These are phyloP conservation scores for Etia nguti DNA, from an alignment of 2,113 vertebrate species.

Conservation along the genomic window DNA sequence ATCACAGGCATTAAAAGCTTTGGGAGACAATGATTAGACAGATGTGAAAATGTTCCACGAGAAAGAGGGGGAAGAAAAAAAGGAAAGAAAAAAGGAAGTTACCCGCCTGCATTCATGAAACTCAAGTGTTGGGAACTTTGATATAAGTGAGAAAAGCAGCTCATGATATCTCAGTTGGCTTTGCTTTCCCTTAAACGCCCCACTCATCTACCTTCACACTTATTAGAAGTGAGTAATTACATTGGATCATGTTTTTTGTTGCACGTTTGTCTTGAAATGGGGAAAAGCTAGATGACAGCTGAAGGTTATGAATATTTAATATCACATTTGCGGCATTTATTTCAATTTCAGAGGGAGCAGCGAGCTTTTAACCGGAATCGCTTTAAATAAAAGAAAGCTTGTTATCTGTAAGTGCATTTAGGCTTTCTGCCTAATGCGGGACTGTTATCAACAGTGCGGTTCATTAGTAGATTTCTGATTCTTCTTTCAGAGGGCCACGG, in stretches of 20 bases:
- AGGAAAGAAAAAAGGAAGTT: neutral
- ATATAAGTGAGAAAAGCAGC: neutral
- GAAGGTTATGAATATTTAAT: slow-evolving; percentile 42
- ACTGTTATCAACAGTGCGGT: slow-evolving; percentile 12
- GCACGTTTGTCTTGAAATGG: neutral
- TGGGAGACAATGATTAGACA: neutral
- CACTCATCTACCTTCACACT: neutral
- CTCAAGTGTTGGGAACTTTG: neutral
- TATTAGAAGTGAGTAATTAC: slow-evolving; percentile 1
- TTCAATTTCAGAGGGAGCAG: slow-evolving; percentile 27
- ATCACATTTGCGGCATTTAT: slow-evolving; percentile 36
- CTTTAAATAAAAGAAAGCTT: slow-evolving; percentile 37
- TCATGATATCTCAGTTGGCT: neutral
- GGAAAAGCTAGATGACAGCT: neutral
- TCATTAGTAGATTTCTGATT: slow-evolving; percentile 37
- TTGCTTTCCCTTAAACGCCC: neutral
- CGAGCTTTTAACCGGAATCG: slow-evolving; percentile 25
- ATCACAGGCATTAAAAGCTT: neutral
- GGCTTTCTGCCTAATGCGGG: slow-evolving; percentile 15
- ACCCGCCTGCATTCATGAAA: neutral
- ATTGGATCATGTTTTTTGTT: neutral
- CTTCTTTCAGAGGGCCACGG: neutral
- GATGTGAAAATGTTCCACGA: neutral
- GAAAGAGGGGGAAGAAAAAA: neutral
- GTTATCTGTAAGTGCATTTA: slow-evolving; percentile 49